Evolutionary conservation across 2,888 invertebrate species (phyloP).

Genomic region (Nycteola revayana): DNA sequence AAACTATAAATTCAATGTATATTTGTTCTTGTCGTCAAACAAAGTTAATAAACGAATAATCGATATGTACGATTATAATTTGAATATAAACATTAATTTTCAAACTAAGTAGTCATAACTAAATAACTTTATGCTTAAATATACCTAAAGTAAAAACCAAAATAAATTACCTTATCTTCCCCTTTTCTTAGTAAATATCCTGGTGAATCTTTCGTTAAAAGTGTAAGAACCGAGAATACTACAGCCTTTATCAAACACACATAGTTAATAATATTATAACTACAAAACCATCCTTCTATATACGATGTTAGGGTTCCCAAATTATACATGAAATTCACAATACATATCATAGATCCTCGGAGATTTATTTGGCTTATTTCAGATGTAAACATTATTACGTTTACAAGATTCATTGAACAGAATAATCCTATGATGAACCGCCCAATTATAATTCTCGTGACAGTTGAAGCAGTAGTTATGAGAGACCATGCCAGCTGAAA

Average conservation of each 20-base stretch:
- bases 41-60: no score
- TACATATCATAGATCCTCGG: slow-evolving; percentile 30
- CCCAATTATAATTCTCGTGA: slow-evolving; percentile 51
- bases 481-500: slow-evolving; percentile 45
- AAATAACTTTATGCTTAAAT: no score
- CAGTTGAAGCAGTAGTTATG: slow-evolving; percentile 33
- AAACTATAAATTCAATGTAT: no score
- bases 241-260: slow-evolving; percentile 28
- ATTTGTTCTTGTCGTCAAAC: no score
- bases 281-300: slow-evolving; percentile 40
- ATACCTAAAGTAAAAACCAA: no score
- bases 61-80: no score
- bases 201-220: slow-evolving; percentile 40
- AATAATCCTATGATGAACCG: slow-evolving; percentile 77
- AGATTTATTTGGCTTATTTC: slow-evolving; percentile 64
- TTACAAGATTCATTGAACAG: slow-evolving; percentile 45
- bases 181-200: slow-evolving; percentile 35
- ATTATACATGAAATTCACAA: slow-evolving; percentile 25
- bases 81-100: no score
- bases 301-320: slow-evolving; percentile 38
- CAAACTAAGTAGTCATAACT: no score
- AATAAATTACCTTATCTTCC: slow-evolving; percentile 36
- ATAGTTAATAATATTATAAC: slow-evolving; percentile 40
- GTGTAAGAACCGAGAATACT: slow-evolving; percentile 24
- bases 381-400: slow-evolving; percentile 71